Evolutionary conservation across 2,797 vertebrate species (phyloP), one percentile per base, ranked within the genome.

Genomic region (Falco naumanni): DNA sequence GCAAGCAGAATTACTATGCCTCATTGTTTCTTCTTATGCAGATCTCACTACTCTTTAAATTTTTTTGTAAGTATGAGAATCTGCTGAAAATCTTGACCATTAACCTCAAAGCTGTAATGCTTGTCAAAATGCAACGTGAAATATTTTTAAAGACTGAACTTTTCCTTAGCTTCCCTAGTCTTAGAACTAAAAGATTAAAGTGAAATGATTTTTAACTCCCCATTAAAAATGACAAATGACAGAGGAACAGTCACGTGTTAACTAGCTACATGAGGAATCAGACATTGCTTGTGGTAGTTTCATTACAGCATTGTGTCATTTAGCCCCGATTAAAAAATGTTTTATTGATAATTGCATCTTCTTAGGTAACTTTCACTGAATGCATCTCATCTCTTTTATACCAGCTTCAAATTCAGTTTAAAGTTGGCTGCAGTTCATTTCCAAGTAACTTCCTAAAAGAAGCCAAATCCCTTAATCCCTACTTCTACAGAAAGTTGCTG

Each of bases 391-490:
- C 61, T 92, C 41, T 95, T 65, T 74, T 39, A 68, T 41, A 54
- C 47, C 28, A 83, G 54, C 60, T 89, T 87, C 57, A 92, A 93
- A 90, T 71, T 31, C 72, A 91, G 7, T 63, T 85, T 87, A 65
- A 80, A 93, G 48, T 5, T 60, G 33, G 19, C 22, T 93, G 50
- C 41, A 60, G 75, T 85, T 93, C 56, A 77, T 85, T 96, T 87
- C 68, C 64, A 95, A 91, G 39, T 59, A 72, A 78, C 76, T 84
- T 96, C 69, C 84, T 92, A 78, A 54, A 88, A 87, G 34, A 48
- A 85, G 16, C 15, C 54, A 6, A 60, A 34, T 84, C 31, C 29
- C 39, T 53, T 85, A 92, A 85, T 80, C 51, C 39, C 91, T 83
- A 31, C 2, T 74, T 81, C 24, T 6, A 93, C 72, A 85, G 68